phyloP scores from a whole-genome alignment of 1,140 invertebrate species.

The Drosophila sucinea region DNA sequence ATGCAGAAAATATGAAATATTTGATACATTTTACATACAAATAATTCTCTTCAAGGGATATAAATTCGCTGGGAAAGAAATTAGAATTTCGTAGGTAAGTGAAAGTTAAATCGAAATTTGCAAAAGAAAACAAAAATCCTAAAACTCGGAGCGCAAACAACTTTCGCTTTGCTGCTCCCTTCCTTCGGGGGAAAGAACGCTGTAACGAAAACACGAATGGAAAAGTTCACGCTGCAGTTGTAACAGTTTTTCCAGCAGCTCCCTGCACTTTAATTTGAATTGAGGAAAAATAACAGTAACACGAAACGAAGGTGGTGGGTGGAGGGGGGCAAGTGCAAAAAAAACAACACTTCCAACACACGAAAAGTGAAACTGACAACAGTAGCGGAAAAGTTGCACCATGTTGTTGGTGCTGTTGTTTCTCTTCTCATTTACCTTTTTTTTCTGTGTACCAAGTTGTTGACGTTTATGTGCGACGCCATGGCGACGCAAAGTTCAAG shows the following conservation, averaged over 20 bases:
- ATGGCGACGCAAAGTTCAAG: constrained; percentile 68
- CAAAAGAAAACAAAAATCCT: neutral
- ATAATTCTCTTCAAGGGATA: neutral
- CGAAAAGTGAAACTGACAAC: constrained; percentile 74
- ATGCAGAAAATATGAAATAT: neutral
- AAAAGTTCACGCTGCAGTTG: constrained; percentile 34
- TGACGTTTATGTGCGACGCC: constrained; percentile 52
- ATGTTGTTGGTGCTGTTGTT: constrained; percentile 29
- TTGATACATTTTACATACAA: neutral
- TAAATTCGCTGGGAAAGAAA: neutral
- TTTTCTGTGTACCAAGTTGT: constrained; percentile 13
- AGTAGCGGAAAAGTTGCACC: constrained; percentile 46
- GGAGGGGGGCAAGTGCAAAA: neutral
- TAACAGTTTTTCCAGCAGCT: constrained; percentile 27
- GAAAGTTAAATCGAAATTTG: neutral
- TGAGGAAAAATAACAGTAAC: constrained; percentile 38
- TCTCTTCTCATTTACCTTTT: neutral
- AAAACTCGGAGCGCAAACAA: neutral
- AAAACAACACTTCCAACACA: constrained; percentile 36
- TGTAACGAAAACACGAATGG: constrained; percentile 6
- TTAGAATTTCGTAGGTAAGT: neutral
- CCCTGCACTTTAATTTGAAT: constrained; percentile 58
- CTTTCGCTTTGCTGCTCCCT: neutral
- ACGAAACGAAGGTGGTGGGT: constrained; percentile 1
- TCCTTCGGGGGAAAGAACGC: constrained; percentile 1